Percentiles rank a stretch among this genome's conserved stretches.
Evolutionary conservation across 2,888 invertebrate species (phyloP).

Genomic region (Lepas anatifera): DNA sequence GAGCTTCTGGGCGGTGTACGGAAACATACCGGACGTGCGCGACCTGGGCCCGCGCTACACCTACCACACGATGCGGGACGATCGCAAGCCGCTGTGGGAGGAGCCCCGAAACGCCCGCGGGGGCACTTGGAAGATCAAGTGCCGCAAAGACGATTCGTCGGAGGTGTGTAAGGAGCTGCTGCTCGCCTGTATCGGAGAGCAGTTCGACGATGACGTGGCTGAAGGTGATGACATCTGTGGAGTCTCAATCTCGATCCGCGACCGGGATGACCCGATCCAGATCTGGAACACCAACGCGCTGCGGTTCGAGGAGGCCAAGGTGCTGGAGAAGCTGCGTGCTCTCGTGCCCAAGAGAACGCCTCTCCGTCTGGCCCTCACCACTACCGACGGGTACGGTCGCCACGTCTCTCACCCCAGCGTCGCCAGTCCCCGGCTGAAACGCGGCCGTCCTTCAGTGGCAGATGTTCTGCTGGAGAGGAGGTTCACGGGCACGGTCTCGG

Average conservation of each 20-base stretch:
- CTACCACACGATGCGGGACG: slow-evolving; percentile 45
- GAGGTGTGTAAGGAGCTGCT: slow-evolving; percentile 47
- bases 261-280: slow-evolving; percentile 42
- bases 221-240: slow-evolving; percentile 46
- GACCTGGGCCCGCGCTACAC: slow-evolving; percentile 33
- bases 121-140: slow-evolving; percentile 47
- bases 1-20: slow-evolving; percentile 41
- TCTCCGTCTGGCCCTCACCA: no score
- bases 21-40: slow-evolving; percentile 33
- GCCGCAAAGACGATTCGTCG: slow-evolving; percentile 42
- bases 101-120: slow-evolving; percentile 44
- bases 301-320: slow-evolving; percentile 36
- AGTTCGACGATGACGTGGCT: slow-evolving; percentile 40
- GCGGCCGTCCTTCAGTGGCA: no score
- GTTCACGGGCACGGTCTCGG: no score
- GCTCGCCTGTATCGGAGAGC: slow-evolving; percentile 48
- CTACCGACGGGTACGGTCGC: no score
- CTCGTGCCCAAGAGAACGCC: no score
- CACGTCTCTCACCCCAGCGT: no score
- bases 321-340: slow-evolving; percentile 40
- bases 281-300: slow-evolving; percentile 43
- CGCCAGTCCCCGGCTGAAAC: no score
- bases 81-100: slow-evolving; percentile 47
- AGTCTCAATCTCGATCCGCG: slow-evolving; percentile 42
- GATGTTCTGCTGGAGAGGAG: no score